These are phyloP conservation scores for Ichneumoninae sp. DNA, from an alignment of 2,888 invertebrate genomes.

Conservation along the genomic window DNA sequence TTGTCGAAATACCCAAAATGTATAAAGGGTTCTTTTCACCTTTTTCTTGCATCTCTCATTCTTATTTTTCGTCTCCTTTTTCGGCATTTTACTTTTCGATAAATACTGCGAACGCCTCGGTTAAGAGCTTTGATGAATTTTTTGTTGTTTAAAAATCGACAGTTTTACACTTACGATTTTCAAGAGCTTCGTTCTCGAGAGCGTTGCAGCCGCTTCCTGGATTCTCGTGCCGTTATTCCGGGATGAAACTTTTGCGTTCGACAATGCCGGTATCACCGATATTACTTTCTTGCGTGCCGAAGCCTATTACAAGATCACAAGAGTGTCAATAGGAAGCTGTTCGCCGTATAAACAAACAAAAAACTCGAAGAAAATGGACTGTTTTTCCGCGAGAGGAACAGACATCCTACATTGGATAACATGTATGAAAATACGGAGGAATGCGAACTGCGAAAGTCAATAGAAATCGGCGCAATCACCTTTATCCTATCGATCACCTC, in stretches of 20 bases:
- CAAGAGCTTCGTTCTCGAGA: slow-evolving; percentile 81
- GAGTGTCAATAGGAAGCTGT: slow-evolving; percentile 21
- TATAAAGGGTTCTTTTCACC: not conserved
- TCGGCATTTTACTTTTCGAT: not conserved
- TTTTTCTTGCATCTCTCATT: not conserved
- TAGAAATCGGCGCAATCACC: slow-evolving; percentile 74
- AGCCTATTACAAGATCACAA: slow-evolving; percentile 74
- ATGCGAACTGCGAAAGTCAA: slow-evolving; percentile 10
- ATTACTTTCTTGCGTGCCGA: slow-evolving; percentile 85
- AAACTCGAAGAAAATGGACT: slow-evolving; percentile 1
- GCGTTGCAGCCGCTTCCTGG: slow-evolving; percentile 81
- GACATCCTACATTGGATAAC: slow-evolving; percentile 3
- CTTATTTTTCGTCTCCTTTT: not conserved
- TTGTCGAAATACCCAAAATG: not conserved
- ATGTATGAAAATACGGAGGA: not conserved
- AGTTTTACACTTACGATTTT: slow-evolving; percentile 78
- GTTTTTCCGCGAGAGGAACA: not conserved
- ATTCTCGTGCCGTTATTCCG: slow-evolving; percentile 79
- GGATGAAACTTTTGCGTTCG: slow-evolving; percentile 76
- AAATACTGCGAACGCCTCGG: slow-evolving; percentile 37
- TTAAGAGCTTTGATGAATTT: slow-evolving; percentile 1
- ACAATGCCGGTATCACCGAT: slow-evolving; percentile 85
- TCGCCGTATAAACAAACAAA: slow-evolving; percentile 8
- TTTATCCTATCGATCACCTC: slow-evolving; percentile 86
- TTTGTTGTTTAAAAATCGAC: slow-evolving; percentile 6